Base-by-base conservation (phyloP, 2,797 vertebrate species). In the Thaleichthys pacificus region DNA sequence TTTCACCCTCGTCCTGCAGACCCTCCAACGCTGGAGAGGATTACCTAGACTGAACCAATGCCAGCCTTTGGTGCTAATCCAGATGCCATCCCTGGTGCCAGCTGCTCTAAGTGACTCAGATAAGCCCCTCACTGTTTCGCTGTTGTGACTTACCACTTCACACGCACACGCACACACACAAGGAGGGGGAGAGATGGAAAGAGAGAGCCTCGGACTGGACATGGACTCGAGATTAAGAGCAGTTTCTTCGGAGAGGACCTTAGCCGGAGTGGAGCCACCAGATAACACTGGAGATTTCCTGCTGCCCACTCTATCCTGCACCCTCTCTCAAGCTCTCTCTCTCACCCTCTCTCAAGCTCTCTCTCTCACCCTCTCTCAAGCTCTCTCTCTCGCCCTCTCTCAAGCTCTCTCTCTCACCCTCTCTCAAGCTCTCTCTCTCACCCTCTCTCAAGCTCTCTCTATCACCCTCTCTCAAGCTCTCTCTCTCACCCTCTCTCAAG, bases 241-340 rank as follows among this genome's bases (percentile, higher is more conserved):
- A 30, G 38, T 58, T 61, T 66, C 66, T 77, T 87, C 60, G 72
- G 60, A 77, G 62, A 56, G 71, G 78, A 81, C 68, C 14, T 51
- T 21, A 63, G 56, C 64, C 58, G 21, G 38, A 80, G 70, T 63
- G 76, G 77, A 80, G 68, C 73, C 78, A 71, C 73, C 57, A 77
- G 78, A 85, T 81, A 80, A 85, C 76, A 81, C 70, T 49, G 75
- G 60, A 78, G 79, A 84, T 83, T 79, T 65, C 68, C 76, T 74
- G 75, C 47, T 75, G 71, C 70, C 73, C 73, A 69, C 67, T 72
- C 66, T 54, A 65, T 70, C 61, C 51, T 47, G 28, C 61, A 54
- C 60, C 73, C 67, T 51, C 61, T 58, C 56, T 14, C 56, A 28
- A 3, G 26, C 58, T 21, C 61, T 76, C 72, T 69, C 60, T 75